These are phyloP conservation scores for Timema podura DNA, from an alignment of 2,888 invertebrate genomes.

Conservation along the genomic window DNA sequence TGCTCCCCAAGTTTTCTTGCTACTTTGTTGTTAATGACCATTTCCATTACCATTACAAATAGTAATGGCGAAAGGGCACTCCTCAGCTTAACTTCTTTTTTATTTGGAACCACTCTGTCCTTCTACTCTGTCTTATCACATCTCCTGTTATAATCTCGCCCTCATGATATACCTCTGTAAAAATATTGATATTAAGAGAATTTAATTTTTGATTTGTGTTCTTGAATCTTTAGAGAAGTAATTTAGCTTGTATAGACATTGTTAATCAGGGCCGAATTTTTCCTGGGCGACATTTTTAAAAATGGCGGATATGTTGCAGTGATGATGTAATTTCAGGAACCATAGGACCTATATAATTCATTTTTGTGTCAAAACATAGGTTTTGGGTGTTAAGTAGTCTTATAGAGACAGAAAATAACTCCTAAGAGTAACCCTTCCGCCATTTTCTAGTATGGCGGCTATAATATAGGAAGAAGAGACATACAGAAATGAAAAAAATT, in stretches of 20 bases:
- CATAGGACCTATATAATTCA: neutral
- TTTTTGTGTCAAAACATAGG: neutral
- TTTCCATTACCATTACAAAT: no score
- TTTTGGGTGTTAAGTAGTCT: neutral
- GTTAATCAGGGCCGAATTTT: neutral
- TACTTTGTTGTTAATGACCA: no score
- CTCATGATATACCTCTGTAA: slow-evolving; percentile 1
- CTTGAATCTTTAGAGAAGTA: neutral
- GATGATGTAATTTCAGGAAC: neutral
- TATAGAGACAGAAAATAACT: neutral
- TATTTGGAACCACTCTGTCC: no score
- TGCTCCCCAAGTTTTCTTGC: no score
- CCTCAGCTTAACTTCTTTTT: no score
- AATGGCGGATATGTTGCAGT: neutral
- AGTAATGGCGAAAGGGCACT: no score
- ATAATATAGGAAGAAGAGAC: no score
- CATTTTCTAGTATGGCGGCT: neutral
- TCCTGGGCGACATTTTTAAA: neutral
- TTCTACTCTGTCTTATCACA: no score
- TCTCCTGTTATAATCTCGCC: no score
- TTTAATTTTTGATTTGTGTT: neutral
- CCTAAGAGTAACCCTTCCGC: neutral
- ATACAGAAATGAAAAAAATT: neutral
- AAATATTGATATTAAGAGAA: neutral
- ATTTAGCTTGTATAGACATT: slow-evolving; percentile 4